Evolutionary conservation across 2,888 invertebrate species (phyloP), one percentile per base, ranked within the genome.

Genomic region (Limnephilus marmoratus): DNA sequence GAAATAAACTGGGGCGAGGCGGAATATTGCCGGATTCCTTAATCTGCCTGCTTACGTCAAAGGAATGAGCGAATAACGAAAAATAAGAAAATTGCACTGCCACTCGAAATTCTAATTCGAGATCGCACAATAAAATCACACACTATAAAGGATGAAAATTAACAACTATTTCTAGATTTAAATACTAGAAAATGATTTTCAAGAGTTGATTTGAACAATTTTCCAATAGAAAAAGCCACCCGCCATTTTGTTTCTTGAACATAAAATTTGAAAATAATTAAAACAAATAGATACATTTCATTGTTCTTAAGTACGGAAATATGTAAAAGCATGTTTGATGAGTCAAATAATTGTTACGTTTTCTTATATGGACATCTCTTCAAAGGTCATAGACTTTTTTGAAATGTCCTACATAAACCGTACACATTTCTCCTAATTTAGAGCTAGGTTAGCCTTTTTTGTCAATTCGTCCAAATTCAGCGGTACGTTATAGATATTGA

Each of bases 1-100:
- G 93, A 93, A 93, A 93, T 93, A 93, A 93, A 91, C 93, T 88
- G 88, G 89, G 90, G 85, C 91, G 92, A 91, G 85, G 90, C 68
- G 90, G 85, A 86, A 91, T 88, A 88, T 88, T 88, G 91, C 83
- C 93, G 91, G 92, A 93, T 93, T 93, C 93, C 92, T 89, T 34
- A 53, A 15, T 88, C 68, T 53, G 90, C 80, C 85, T 81, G 82
- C 86, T 93, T 93, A 87, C 93, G 92, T 93, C 93, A 93, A 88
- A 68, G 88, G 45, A 37, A 37, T 45, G 45, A 86, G 45, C 45
- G 24, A 68, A 68, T n/a, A 68, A 68, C 68, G 68, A n/a, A 41
- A 80, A 88, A 88, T 53, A 88, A 41, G 49, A n/a, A 34, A 31
- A 88, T 82, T 82, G 31, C 13, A 82, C 15, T 82, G 15, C 18